Percentiles rank a stretch among this genome's conserved stretches.
Conservation (phyloP, 2,888 invertebrate species). For the Slavum lentiscoides region DNA sequence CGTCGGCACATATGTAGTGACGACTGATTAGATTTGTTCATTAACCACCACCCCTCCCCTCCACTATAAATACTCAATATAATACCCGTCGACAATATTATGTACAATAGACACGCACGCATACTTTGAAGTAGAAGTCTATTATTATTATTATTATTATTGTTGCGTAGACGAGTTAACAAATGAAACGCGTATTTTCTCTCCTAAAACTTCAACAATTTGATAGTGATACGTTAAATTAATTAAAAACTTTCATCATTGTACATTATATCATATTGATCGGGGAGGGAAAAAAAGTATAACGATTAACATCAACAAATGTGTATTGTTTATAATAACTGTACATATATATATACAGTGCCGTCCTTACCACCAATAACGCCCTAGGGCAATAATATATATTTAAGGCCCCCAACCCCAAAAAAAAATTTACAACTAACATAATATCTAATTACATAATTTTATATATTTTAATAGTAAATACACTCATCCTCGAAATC, state of each 20-base stretch:
- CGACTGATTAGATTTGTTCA: constrained; percentile 7
- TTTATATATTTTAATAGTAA: no score
- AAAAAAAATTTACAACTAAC: no score
- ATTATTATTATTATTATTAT: not conserved
- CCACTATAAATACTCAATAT: not conserved
- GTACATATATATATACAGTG: no score
- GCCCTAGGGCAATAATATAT: no score
- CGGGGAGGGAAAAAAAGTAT: not conserved
- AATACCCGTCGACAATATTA: not conserved
- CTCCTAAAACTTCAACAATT: not conserved
- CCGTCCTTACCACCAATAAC: no score
- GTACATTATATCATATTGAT: constrained; percentile 19
- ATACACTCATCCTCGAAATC: no score
- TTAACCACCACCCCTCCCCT: not conserved
- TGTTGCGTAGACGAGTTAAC: not conserved
- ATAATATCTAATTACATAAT: no score
- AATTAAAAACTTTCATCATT: constrained; percentile 24
- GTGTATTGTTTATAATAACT: no score
- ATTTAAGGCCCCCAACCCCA: no score
- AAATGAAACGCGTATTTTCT: not conserved
- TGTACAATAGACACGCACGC: not conserved
- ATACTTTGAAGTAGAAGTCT: not conserved
- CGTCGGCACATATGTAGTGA: not conserved
- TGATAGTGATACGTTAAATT: not conserved
- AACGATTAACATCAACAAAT: not conserved